Evolutionary conservation across 2,113 vertebrate species (phyloP).

Genomic region (Sterna hirundo): DNA sequence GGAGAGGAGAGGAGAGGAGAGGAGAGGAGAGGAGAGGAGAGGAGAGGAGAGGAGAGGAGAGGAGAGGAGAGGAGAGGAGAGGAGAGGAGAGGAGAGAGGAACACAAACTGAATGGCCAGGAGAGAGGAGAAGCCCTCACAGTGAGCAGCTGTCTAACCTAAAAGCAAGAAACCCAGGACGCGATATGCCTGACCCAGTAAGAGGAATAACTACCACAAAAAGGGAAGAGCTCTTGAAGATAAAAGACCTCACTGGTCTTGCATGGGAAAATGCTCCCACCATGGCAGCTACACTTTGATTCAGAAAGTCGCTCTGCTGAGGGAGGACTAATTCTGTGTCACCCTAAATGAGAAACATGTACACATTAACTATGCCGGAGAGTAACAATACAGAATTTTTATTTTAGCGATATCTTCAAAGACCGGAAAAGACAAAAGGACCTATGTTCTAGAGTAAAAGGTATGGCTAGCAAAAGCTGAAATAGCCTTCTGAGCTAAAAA

Average conservation of each 20-base stretch:
- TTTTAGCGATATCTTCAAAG: not conserved
- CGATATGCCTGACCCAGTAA: not conserved
- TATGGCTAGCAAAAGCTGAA: not conserved
- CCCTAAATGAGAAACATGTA: not conserved
- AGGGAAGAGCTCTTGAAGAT: not conserved
- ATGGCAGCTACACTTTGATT: not conserved
- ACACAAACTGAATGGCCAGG: too few relatives aligned
- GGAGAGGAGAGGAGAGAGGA: too few relatives aligned
- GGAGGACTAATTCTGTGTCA: not conserved
- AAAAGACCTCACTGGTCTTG: not conserved
- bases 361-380: not conserved
- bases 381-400: not conserved
- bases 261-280: not conserved
- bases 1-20: too few relatives aligned
- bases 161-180: not conserved
- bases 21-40: fast-evolving
- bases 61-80: too few relatives aligned
- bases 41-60: too few relatives aligned
- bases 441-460: not conserved
- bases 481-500: not conserved
- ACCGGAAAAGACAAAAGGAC: not conserved
- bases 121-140: not conserved
- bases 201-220: not conserved
- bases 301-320: not conserved
- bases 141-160: not conserved